Conservation (phyloP, 2,797 vertebrate species). For the Pangasius djambal region DNA sequence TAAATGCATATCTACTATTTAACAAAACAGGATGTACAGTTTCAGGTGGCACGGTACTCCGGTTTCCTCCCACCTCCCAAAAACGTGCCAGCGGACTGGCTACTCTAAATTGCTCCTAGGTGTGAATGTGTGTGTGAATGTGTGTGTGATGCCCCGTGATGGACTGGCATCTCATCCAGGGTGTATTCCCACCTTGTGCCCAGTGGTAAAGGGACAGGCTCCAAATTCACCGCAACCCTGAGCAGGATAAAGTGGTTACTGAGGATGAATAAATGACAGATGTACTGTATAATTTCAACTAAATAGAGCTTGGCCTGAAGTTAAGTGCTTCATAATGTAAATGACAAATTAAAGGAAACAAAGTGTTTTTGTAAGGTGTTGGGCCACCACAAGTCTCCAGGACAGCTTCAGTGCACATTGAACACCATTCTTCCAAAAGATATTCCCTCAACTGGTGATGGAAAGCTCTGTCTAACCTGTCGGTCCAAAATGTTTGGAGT, state of each 20-base stretch:
- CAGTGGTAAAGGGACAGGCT: background rate
- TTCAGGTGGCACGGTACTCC: background rate
- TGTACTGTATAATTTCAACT: background rate
- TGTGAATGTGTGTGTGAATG: background rate
- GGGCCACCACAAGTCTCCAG: background rate
- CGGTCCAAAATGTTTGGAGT: too few species aligned
- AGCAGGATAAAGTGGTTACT: constrained; percentile 3
- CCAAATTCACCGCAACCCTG: background rate
- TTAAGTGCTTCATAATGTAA: background rate
- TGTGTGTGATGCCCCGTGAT: background rate
- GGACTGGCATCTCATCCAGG: background rate
- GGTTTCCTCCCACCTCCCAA: background rate
- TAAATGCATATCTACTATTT: background rate
- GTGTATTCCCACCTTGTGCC: background rate
- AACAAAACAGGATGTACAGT: background rate
- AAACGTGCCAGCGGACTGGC: background rate
- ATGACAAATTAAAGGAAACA: background rate
- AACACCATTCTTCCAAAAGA: too few species aligned
- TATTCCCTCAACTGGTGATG: too few species aligned
- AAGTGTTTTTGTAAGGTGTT: background rate
- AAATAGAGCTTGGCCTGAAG: background rate
- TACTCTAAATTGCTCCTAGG: background rate
- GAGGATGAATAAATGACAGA: background rate
- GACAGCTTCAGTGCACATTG: background rate
- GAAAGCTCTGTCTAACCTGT: too few species aligned